phyloP scores from a whole-genome alignment of 2,113 vertebrate genomes.

The Poicephalus meyeri region DNA sequence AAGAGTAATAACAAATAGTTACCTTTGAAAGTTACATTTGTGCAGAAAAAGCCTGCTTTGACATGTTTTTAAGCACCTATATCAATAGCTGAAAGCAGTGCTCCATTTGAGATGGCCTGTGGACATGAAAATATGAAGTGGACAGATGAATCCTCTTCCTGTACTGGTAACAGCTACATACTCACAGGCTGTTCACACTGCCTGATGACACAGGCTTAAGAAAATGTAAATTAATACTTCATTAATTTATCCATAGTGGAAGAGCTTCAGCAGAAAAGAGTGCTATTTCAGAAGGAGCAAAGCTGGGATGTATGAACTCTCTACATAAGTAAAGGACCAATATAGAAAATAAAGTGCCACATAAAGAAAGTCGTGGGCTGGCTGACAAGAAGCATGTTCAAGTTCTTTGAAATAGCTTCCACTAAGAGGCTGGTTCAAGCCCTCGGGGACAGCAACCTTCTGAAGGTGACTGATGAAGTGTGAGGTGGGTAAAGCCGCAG shows the following conservation, averaged over 20 bases:
- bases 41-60: not conserved
- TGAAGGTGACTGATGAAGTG: not conserved
- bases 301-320: not conserved
- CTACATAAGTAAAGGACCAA: not conserved
- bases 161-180: not conserved
- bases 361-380: not conserved
- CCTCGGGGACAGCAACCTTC: not conserved
- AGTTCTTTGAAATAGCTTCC: not conserved
- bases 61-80: not conserved
- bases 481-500: not conserved
- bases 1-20: not conserved
- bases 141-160: not conserved
- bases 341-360: not conserved
- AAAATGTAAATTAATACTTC: not conserved
- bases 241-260: not conserved
- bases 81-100: not conserved
- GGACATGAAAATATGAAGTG: fast-evolving
- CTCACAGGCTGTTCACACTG: not conserved
- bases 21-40: not conserved
- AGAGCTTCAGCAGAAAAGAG: not conserved
- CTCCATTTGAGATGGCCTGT: not conserved
- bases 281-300: not conserved
- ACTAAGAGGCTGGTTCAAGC: not conserved
- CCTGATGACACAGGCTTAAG: not conserved
- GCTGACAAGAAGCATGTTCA: not conserved